These are phyloP conservation scores for Netta rufina DNA, from an alignment of 2,797 vertebrate species.

Conservation along the genomic window DNA sequence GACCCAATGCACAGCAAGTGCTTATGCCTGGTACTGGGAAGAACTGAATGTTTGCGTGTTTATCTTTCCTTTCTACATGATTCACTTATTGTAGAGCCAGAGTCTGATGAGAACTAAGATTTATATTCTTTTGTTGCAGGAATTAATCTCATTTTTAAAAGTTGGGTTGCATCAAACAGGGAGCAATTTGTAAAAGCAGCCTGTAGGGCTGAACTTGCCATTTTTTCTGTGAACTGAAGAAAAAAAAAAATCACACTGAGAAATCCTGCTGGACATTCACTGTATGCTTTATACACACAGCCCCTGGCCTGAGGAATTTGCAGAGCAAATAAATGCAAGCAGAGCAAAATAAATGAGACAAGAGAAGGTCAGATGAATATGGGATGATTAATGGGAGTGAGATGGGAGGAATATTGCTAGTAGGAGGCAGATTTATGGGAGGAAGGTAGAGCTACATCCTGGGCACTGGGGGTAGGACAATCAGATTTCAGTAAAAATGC, in stretches of 20 bases:
- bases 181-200: not conserved
- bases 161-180: not conserved
- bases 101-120: not conserved
- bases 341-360: not conserved
- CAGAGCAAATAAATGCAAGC: conserved; percentile 6
- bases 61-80: not conserved
- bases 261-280: not conserved
- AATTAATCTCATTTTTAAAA: not conserved
- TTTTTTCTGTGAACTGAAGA: not conserved
- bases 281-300: not conserved
- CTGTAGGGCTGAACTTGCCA: not conserved
- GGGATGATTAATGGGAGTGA: not conserved
- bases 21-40: not conserved
- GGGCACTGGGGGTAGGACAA: not conserved
- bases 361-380: not conserved
- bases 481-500: not conserved
- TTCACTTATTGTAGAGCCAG: not conserved
- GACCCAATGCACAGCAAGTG: not conserved
- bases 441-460: not conserved
- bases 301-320: not conserved
- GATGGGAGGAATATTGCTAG: not conserved
- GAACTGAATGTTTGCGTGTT: not conserved
- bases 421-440: not conserved
- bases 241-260: not conserved
- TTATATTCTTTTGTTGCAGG: not conserved